These are phyloP conservation scores for Nylanderia fulva DNA, from an alignment of 1,140 invertebrate species.

Conservation along the genomic window DNA sequence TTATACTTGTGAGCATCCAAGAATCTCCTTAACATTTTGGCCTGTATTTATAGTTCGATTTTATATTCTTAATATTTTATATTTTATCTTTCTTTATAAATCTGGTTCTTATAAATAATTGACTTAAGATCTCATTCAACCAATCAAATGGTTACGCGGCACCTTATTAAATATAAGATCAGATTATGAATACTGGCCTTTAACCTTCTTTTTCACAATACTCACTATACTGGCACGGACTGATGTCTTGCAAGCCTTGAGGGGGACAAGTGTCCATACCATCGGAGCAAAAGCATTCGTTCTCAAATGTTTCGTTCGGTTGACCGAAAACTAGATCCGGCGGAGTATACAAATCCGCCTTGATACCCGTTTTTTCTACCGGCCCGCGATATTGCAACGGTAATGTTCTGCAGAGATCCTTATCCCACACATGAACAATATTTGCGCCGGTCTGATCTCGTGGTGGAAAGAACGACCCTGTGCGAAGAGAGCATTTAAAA, in stretches of 20 bases:
- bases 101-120: too few relatives aligned
- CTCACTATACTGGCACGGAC: constrained; percentile 94
- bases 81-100: too few relatives aligned
- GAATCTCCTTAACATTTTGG: not conserved
- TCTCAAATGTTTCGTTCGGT: constrained; percentile 89
- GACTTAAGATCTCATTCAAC: too few relatives aligned
- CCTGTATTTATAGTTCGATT: too few relatives aligned
- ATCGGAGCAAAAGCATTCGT: constrained; percentile 92
- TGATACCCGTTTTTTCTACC: constrained; percentile 89
- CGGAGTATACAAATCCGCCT: constrained; percentile 90
- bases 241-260: constrained; percentile 93
- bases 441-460: constrained; percentile 90
- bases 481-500: not conserved
- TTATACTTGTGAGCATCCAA: not conserved
- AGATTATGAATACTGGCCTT: too few relatives aligned
- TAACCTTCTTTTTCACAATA: constrained; percentile 61
- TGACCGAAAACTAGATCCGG: constrained; percentile 89
- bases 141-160: too few relatives aligned
- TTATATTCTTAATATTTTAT: too few relatives aligned
- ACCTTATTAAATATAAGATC: too few relatives aligned
- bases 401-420: constrained; percentile 93
- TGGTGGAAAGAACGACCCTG: constrained; percentile 92
- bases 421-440: constrained; percentile 92
- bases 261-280: constrained; percentile 89
- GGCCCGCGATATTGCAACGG: constrained; percentile 90